Conservation (phyloP, 2,797 vertebrate genomes). For the Halcyon chelicuti region DNA sequence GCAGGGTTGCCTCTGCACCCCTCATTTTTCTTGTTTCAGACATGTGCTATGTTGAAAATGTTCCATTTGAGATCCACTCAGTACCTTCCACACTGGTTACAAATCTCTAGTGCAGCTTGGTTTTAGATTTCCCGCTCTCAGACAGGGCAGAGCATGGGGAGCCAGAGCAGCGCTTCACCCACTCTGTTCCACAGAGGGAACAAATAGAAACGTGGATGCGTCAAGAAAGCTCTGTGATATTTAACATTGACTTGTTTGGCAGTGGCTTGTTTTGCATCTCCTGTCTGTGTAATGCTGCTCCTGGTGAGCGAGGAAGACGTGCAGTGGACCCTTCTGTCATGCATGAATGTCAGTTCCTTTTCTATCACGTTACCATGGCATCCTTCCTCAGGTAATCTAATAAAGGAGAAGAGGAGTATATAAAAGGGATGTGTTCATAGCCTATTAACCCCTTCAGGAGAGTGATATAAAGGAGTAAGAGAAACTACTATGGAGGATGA, state of each 20-base stretch:
- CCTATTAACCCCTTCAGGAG: not conserved
- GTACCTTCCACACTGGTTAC: not conserved
- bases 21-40: not conserved
- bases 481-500: not conserved
- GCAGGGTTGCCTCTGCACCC: not conserved
- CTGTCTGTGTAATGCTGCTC: not conserved
- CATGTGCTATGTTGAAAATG: rapidly evolving
- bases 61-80: not conserved
- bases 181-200: rapidly evolving
- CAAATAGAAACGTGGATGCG: rapidly evolving
- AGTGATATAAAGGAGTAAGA: not conserved
- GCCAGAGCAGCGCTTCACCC: not conserved
- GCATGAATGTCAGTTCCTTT: not conserved
- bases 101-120: not conserved
- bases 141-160: not conserved
- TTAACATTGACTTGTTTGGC: not conserved
- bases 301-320: not conserved
- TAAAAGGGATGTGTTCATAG: not conserved
- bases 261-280: not conserved
- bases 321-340: not conserved
- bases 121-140: not conserved
- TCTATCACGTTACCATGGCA: not conserved
- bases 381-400: not conserved
- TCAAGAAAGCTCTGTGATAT: not conserved
- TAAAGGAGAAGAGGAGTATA: not conserved